Evolutionary conservation across 2,113 vertebrate species (phyloP).

Genomic region (Semnornis frantzii): DNA sequence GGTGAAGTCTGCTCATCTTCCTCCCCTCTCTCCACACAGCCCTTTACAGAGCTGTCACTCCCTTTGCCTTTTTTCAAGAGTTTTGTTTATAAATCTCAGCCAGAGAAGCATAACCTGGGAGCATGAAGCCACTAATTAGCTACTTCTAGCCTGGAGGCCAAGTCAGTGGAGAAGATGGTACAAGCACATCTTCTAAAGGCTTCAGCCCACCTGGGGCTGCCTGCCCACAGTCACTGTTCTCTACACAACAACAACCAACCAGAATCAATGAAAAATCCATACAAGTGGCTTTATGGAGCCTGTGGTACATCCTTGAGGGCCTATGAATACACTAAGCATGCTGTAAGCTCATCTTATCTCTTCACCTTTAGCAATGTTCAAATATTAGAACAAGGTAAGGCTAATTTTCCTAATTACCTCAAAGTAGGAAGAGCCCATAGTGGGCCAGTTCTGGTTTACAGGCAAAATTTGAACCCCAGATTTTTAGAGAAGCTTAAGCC

Average conservation of each 20-base stretch:
- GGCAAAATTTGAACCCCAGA: background rate
- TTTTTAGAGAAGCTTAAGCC: background rate
- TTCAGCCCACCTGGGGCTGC: background rate
- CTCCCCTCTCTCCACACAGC: no score
- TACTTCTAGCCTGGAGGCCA: background rate
- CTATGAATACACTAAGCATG: background rate
- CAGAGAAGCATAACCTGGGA: background rate
- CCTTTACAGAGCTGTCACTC: background rate
- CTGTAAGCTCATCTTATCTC: background rate
- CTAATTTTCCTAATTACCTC: background rate
- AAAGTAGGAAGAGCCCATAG: background rate
- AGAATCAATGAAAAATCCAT: background rate
- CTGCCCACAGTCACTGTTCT: background rate
- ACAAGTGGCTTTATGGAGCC: no score
- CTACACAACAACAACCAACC: background rate
- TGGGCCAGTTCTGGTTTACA: background rate
- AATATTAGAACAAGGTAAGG: background rate
- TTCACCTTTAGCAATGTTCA: background rate
- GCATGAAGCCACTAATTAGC: background rate
- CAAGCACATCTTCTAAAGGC: background rate
- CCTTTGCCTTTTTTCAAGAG: background rate
- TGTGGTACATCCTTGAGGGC: no score
- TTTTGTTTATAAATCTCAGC: background rate
- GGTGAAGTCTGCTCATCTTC: no score
- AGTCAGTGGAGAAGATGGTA: background rate